Evolutionary conservation across 2,888 invertebrate species (phyloP).

Genomic region (Tetragonula carbonaria): DNA sequence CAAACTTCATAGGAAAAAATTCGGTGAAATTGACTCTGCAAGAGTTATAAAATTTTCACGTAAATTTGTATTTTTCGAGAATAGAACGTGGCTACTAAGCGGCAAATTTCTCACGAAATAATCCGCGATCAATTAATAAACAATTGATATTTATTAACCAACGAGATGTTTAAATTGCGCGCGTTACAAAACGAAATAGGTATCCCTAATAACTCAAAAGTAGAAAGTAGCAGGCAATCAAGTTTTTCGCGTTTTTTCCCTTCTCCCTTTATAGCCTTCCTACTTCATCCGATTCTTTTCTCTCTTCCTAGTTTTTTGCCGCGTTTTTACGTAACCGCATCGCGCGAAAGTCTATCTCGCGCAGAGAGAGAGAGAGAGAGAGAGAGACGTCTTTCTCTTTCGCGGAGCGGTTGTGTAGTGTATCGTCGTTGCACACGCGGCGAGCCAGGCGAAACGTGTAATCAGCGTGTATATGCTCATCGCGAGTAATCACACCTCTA

Average conservation of each 20-base stretch:
- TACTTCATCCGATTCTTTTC: not conserved
- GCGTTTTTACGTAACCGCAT: not conserved
- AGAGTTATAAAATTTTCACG: too few relatives aligned
- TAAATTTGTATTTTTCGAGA: too few relatives aligned
- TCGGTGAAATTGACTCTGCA: too few relatives aligned
- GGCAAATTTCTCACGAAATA: too few relatives aligned
- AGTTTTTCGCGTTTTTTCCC: not conserved
- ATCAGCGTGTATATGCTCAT: constrained; percentile 60
- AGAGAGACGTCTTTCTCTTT: not conserved
- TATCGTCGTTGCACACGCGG: constrained; percentile 32
- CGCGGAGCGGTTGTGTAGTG: constrained; percentile 20
- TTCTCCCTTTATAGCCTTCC: not conserved
- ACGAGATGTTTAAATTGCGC: too few relatives aligned
- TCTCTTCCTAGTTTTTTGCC: too few relatives aligned
- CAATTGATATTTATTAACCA: too few relatives aligned
- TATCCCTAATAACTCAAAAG: too few relatives aligned
- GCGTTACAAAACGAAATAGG: too few relatives aligned
- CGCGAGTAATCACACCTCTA: constrained; percentile 63
- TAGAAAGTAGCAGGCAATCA: not conserved
- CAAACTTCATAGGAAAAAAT: too few relatives aligned
- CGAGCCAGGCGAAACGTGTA: constrained; percentile 56
- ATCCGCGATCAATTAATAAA: too few relatives aligned
- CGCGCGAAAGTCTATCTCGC: constrained; percentile 20
- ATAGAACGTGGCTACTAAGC: too few relatives aligned
- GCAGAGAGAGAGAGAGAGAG: not conserved